These are phyloP conservation scores for Pseudachorutes palmiensis DNA, from an alignment of 1,140 invertebrate genomes.

Conservation along the genomic window DNA sequence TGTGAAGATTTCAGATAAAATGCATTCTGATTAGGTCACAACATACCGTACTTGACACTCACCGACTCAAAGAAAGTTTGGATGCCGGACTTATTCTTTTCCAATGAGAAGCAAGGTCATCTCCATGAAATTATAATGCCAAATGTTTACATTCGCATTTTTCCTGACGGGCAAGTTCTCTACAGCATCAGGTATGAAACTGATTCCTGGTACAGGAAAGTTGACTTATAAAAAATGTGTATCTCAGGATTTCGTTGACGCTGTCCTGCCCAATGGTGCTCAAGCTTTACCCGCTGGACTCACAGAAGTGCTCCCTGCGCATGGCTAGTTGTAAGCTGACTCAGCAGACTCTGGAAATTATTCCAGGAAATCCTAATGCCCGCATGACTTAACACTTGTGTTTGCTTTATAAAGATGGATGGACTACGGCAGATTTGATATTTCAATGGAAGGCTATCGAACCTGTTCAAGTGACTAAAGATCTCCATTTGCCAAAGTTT, in stretches of 20 bases:
- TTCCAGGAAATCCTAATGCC: not conserved
- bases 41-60: constrained; percentile 79
- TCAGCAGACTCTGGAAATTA: not conserved
- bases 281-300: constrained; percentile 20
- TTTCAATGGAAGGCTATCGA: constrained; percentile 89
- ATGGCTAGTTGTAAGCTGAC: constrained; percentile 22
- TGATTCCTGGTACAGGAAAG: not conserved
- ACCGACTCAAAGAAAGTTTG: constrained; percentile 78
- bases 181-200: constrained; percentile 78
- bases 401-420: constrained; percentile 55
- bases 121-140: constrained; percentile 97
- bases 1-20: not conserved
- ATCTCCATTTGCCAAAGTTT: constrained; percentile 85
- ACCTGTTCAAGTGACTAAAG: constrained; percentile 88
- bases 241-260: constrained; percentile 16
- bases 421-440: constrained; percentile 87
- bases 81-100: constrained; percentile 95
- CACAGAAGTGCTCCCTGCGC: constrained; percentile 15
- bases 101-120: constrained; percentile 92
- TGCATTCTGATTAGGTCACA: constrained; percentile 36
- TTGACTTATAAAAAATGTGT: not conserved
- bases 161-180: constrained; percentile 85
- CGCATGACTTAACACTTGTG: not conserved
- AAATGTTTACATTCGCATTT: constrained; percentile 92
- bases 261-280: constrained; percentile 23